Evolutionary conservation across 2,797 vertebrate genomes (phyloP), one percentile per base, ranked within the genome.

Genomic region (Acestrorhynchus altus): DNA sequence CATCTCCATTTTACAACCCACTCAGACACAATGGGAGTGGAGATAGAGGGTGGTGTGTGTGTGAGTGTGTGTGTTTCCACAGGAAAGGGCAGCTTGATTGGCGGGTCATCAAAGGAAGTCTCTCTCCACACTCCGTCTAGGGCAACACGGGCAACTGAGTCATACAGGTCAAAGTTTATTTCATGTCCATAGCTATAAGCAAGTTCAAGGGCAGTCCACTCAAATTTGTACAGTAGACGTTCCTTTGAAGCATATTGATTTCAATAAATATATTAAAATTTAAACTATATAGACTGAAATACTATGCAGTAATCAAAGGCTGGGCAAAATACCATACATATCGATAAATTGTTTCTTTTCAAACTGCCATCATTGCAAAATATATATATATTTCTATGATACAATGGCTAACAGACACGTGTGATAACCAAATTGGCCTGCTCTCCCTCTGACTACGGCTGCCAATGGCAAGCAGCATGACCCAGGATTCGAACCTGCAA

Each of bases 1-100:
- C 83, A 81, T 83, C 83, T 78, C 76, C 22, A 57, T 73, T 82
- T 81, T 83, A 81, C 65, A 67, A 74, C 69, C 78, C 73, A 79
- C 72, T 83, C 81, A 76, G 69, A 83, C 78, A 83, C 79, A 83
- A 79, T 68, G 46, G 60, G 68, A 72, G 81, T 56, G 76, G 75
- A 80, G 80, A 80, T 70, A 79, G 70, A 83, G 81, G 39, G 65
- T 54, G 81, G 68, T 44, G 28, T 46, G 70, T 56, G 76, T 77
- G n/a, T 63, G 47, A 49, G 26, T 52, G 18, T 52, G 51, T 61
- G 6, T 42, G 60, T 76, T 71, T 77, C 67, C 70, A 44, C 56
- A 18, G 42, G 61, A 83, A 81, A 79, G 56, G 47, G 66, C 60
- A 28, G 68, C 72, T 70, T 76, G 79, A 83, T 77, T 81, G 64